Base-by-base conservation (phyloP, 2,113 vertebrate genomes). In the Agelaius tricolor region DNA sequence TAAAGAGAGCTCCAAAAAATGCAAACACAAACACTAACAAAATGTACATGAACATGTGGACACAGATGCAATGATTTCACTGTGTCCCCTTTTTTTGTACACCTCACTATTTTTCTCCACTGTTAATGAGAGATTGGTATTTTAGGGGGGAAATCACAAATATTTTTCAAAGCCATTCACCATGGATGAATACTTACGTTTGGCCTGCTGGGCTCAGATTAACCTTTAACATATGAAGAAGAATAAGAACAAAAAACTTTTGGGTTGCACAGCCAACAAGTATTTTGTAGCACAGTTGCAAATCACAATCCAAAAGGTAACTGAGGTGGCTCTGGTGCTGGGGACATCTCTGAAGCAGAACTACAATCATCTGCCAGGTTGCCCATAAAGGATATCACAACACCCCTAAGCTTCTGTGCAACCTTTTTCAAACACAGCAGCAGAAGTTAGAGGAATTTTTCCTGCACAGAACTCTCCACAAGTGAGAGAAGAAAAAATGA, bases 371-470 rank as follows among this genome's bases (percentile, higher is more conserved):
- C 35, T 47, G 21, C 46, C 55, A 66, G 24, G 18, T 3, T 47
- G 23, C 20, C 21, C 19, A 2, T 12, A 58, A 37, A 52, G 47
- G 24, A 10, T 4, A 39, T 7, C 0, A 0, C 11, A 82, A 51
- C 13, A 52, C 26, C 23, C 15, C 26, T 6, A 26, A 23, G 55
- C 26, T 43, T 74, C 80, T 0, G 0, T 0, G 4, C 3, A 1
- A 9, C 57, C 57, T 57, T 28, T 30, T 57, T 57, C 58, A 66
- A 83, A 61, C 3, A 27, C 0, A 31, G 15, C 23, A 57, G 67
- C 15, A 62, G 14, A 82, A 75, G 21, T 8, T 20, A 8, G 4
- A 74, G 24, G 15, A 35, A 8, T 69, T 71, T 57, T 10, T 52
- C 22, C 57, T 24, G 7, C 41, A 51, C 15, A 46, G 15, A 46